These are phyloP conservation scores for Triplophysa bombifrons DNA, from an alignment of 2,797 vertebrate genomes.

Conservation along the genomic window DNA sequence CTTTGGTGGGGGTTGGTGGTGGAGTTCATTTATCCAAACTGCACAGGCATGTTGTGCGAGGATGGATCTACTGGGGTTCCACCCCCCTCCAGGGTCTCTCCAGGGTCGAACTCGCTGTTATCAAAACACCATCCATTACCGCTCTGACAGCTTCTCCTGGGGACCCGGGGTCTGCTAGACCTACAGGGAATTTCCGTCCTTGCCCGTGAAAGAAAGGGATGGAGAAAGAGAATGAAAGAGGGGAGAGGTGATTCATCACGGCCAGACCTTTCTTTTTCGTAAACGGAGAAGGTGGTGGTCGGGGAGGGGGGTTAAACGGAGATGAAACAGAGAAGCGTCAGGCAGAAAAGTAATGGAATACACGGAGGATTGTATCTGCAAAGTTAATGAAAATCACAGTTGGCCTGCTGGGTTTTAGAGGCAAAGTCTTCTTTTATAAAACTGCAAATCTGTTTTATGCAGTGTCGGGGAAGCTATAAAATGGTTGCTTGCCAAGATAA, in stretches of 20 bases:
- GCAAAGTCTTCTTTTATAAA: not conserved
- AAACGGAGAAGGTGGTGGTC: slow-evolving; percentile 42
- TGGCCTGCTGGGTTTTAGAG: slow-evolving; percentile 4
- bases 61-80: slow-evolving; percentile 48
- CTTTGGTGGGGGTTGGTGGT: slow-evolving; percentile 48
- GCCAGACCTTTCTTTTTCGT: slow-evolving; percentile 26
- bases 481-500: slow-evolving; percentile 5
- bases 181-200: slow-evolving; percentile 78
- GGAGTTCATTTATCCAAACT: slow-evolving; percentile 72
- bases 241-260: slow-evolving; percentile 62
- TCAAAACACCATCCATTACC: slow-evolving; percentile 89
- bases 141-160: slow-evolving; percentile 76
- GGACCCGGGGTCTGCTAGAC: slow-evolving; percentile 63
- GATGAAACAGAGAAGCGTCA: slow-evolving; percentile 37
- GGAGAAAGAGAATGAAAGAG: slow-evolving; percentile 51
- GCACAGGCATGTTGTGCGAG: slow-evolving; percentile 67
- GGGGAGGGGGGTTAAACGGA: slow-evolving; percentile 39
- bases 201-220: slow-evolving; percentile 60
- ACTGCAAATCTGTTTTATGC: slow-evolving; percentile 32
- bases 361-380: not conserved
- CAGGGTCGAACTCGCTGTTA: slow-evolving; percentile 66
- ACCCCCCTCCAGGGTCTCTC: slow-evolving; percentile 39
- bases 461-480: slow-evolving; percentile 18
- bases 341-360: slow-evolving; percentile 12
- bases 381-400: slow-evolving; percentile 37